Percentiles rank a stretch among this genome's conserved stretches.
Conservation (phyloP, 2,797 vertebrate genomes). For the Lithobates pipiens region DNA sequence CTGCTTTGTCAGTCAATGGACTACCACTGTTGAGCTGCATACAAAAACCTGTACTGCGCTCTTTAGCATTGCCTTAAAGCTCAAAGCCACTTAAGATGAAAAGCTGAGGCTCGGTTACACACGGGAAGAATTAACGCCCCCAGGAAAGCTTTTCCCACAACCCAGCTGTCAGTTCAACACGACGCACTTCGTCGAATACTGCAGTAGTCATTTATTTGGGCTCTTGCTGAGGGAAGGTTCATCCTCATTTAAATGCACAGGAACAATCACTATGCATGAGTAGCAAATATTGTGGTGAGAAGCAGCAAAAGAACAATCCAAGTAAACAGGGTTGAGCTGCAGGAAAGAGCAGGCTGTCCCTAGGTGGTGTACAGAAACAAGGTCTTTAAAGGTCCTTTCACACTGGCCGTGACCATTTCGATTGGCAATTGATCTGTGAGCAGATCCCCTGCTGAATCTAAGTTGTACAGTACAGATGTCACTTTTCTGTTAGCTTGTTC, state of each 20-base stretch:
- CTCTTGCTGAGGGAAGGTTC: conserved; percentile 19
- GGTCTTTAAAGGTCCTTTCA: too few species aligned
- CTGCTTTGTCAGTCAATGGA: background rate
- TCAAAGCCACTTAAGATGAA: conserved; percentile 15
- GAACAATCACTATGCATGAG: conserved; percentile 10
- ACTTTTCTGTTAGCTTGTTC: too few species aligned
- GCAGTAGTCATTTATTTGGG: conserved; percentile 15
- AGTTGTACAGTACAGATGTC: too few species aligned
- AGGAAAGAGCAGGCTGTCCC: background rate
- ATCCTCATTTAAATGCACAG: conserved; percentile 34
- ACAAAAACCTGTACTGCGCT: background rate
- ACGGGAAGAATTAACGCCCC: conserved; percentile 20
- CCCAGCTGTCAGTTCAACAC: conserved; percentile 5
- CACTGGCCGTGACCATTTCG: too few species aligned
- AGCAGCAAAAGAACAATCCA: conserved; percentile 3
- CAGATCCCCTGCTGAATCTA: too few species aligned
- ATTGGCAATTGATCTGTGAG: too few species aligned
- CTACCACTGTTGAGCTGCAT: background rate
- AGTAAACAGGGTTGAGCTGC: conserved; percentile 9
- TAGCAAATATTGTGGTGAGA: conserved; percentile 11
- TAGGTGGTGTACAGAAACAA: background rate
- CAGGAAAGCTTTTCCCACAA: background rate
- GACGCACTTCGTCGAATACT: conserved; percentile 13
- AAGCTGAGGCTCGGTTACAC: conserved; percentile 6
- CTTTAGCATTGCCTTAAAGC: background rate